Conservation (phyloP, 2,888 invertebrate genomes). For the Oxycera nigricornis region DNA sequence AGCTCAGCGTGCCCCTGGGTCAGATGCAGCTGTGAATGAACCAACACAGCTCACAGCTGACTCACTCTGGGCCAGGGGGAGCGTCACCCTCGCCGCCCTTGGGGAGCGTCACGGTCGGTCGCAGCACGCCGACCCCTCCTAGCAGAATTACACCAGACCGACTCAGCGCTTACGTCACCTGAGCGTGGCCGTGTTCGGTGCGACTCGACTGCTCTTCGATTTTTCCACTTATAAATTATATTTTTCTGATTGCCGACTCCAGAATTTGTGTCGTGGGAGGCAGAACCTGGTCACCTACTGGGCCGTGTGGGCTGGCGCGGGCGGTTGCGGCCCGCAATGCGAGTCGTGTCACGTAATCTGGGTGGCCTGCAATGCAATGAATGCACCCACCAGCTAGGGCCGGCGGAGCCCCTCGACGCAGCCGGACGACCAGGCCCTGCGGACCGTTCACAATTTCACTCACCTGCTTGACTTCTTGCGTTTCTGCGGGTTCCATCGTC, state of each 20-base stretch:
- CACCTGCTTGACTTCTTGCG: conserved; percentile 60
- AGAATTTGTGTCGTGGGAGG: conserved; percentile 22
- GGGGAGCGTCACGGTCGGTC: conserved; percentile 4
- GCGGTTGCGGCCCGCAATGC: neutral
- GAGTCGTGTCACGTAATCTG: neutral
- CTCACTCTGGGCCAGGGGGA: neutral
- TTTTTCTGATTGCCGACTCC: conserved; percentile 10
- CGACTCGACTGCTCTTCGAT: conserved; percentile 21
- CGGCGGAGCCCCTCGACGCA: neutral
- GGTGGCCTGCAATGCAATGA: neutral
- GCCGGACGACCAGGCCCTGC: neutral
- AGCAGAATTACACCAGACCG: conserved; percentile 15
- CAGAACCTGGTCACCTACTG: conserved; percentile 37
- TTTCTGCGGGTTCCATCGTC: conserved; percentile 58
- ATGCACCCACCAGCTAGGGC: neutral
- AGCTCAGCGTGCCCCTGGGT: too few relatives aligned
- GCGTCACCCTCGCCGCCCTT: neutral
- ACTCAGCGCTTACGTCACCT: conserved; percentile 47
- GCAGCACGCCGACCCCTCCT: neutral
- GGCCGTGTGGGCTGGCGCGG: neutral
- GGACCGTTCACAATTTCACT: conserved; percentile 4
- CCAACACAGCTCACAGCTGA: too few relatives aligned
- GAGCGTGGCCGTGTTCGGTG: neutral
- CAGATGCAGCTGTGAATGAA: neutral
- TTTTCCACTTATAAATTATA: conserved; percentile 18